Base-by-base conservation (phyloP, 2,113 vertebrate species). In the Archocentrus centrarchus region DNA sequence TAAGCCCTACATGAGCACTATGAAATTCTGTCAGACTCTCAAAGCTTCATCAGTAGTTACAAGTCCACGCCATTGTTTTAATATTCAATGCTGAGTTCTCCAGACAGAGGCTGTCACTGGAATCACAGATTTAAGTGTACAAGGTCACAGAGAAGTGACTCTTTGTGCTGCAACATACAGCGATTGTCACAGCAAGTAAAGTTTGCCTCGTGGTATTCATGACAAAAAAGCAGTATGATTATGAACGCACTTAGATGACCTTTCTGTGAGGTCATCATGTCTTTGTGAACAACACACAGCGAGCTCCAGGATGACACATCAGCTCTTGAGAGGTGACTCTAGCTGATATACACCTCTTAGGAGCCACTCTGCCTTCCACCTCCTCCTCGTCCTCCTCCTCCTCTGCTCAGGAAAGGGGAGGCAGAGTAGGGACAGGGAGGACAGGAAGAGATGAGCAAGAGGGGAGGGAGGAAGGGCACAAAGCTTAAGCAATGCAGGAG, bases 281-380 rank as follows among this genome's bases (percentile, higher is more conserved):
- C 90, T 86, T 89, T 89, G 81, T 83, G 81, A 85, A 79, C 78
- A 84, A 84, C 35, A 39, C 63, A 83, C 81, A 82, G 83, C 35
- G 3, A 75, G 77, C 66, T 91, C 59, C 44, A 11, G 78, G 77
- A 75, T 82, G 83, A 80, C 82, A 89, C 83, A 86, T 82, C 53
- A 87, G 81, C 76, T 84, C 70, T 75, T 79, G 73, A 90, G 87
- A 85, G 84, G 82, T 60, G 39, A 85, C 41, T 91, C 75, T 84
- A 80, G 75, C 88, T 88, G 76, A 86, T 81, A 86, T 88, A 82
- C 86, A 87, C 77, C 88, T 88, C 87, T 92, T 58, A 73, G 81
- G 85, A 88, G 78, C 81, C 59, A 11, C 79, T 79, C 80, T 73
- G 78, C 59, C 80, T 84, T 78, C 50, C 44, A 77, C 5, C 76